phyloP scores from a whole-genome alignment of 1,140 invertebrate species.

The Meteorus sp. region DNA sequence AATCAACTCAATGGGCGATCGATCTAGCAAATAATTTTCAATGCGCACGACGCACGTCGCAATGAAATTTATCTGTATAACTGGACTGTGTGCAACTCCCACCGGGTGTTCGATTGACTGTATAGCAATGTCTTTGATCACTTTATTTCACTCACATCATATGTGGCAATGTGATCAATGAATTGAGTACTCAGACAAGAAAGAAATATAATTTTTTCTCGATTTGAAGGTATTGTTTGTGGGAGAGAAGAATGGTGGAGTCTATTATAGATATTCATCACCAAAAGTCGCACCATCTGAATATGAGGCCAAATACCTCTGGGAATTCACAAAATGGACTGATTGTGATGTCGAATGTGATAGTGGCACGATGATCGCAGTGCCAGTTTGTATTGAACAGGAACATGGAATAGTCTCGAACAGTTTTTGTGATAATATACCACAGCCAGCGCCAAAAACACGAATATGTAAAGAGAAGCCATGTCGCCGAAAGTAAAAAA shows the following conservation, averaged over 20 bases:
- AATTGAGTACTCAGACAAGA: background rate
- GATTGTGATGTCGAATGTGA: conserved; percentile 55
- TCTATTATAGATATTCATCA: conserved; percentile 54
- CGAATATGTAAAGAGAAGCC: conserved; percentile 54
- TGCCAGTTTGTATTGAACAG: conserved; percentile 55
- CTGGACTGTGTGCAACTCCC: conserved; percentile 10
- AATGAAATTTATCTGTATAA: conserved; percentile 28
- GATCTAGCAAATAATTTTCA: conserved; percentile 19
- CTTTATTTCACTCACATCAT: background rate
- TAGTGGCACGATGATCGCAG: conserved; percentile 52
- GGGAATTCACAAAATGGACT: conserved; percentile 58
- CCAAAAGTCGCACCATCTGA: conserved; percentile 30
- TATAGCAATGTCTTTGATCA: background rate
- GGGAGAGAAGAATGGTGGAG: conserved; percentile 47
- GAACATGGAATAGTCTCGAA: conserved; percentile 52
- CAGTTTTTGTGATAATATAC: conserved; percentile 47
- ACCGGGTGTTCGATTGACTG: conserved; percentile 11
- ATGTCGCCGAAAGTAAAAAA: conserved; percentile 53
- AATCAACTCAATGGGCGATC: background rate
- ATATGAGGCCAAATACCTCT: conserved; percentile 53
- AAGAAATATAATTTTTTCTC: too few relatives aligned
- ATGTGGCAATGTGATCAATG: background rate
- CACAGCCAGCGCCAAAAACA: conserved; percentile 45
- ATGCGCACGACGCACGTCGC: conserved; percentile 25
- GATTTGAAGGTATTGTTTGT: conserved; percentile 51